Conservation (phyloP, 30 jellyfish, hydroid and myxozoan species). For the Aurelia sp. region DNA sequence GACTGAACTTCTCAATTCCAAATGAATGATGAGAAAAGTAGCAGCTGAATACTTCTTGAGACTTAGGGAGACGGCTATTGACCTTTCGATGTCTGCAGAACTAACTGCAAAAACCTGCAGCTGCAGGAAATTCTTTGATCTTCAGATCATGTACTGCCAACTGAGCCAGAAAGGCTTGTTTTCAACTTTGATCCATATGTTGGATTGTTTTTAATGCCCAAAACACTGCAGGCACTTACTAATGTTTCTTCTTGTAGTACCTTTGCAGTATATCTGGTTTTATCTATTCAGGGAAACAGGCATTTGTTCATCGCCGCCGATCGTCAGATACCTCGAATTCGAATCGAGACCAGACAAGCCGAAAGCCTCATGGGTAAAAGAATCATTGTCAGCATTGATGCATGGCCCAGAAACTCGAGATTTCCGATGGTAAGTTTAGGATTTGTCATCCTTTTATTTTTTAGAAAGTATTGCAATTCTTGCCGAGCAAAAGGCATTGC, state of each 20-base stretch:
- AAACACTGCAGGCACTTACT: too few relatives aligned
- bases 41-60: too few relatives aligned
- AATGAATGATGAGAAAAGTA: too few relatives aligned
- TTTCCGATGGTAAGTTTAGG: conserved; percentile 75
- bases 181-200: not conserved
- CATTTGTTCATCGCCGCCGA: conserved; percentile 94
- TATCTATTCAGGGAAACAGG: conserved; percentile 62
- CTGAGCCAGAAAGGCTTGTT: too few relatives aligned
- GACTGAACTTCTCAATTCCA: too few relatives aligned
- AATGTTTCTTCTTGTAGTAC: too few relatives aligned
- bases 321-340: conserved; percentile 82
- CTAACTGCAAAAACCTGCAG: not conserved
- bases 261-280: not conserved
- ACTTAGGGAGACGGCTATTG: too few relatives aligned
- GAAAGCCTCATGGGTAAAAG: conserved; percentile 80
- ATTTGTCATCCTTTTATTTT: too few relatives aligned
- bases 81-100: too few relatives aligned
- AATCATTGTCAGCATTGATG: conserved; percentile 92
- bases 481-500: too few relatives aligned
- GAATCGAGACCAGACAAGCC: conserved; percentile 93
- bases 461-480: too few relatives aligned
- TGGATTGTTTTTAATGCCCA: not conserved
- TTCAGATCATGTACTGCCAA: too few relatives aligned
- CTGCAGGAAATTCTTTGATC: not conserved
- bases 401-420: conserved; percentile 96